A percentile compares a stretch with the other conserved stretches of the same genome.
phyloP scores from a whole-genome alignment of 2,113 vertebrate genomes.

The Uria aalge region DNA sequence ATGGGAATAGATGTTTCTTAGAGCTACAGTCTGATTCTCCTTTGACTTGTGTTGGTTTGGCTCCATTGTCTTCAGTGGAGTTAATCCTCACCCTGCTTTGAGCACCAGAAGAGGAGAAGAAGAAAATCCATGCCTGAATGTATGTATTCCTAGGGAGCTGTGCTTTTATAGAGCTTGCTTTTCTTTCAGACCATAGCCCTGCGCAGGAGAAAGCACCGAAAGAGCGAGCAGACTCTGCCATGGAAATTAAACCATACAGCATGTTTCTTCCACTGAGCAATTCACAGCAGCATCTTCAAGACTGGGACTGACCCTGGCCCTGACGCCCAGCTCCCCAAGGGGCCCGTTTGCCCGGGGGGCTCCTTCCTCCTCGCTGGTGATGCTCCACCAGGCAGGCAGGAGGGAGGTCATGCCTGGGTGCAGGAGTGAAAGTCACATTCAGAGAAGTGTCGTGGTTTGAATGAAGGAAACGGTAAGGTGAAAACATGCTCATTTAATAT shows the following conservation, averaged over 20 bases:
- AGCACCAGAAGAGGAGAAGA: background rate
- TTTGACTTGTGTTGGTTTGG: background rate
- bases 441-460: background rate
- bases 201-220: background rate
- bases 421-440: background rate
- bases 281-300: background rate
- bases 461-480: background rate
- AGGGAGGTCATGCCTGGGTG: background rate
- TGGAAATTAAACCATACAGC: background rate
- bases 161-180: background rate
- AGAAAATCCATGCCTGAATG: background rate
- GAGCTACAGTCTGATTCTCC: background rate
- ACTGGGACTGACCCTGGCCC: background rate
- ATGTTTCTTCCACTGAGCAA: background rate
- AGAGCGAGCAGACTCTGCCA: background rate
- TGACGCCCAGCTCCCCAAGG: rapidly evolving
- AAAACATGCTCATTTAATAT: background rate
- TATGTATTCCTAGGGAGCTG: background rate
- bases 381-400: background rate
- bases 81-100: background rate
- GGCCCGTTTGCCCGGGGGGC: rapidly evolving
- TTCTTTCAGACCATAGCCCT: background rate
- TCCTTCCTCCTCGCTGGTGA: background rate
- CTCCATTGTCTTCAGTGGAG: background rate
- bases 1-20: background rate